phyloP scores from a whole-genome alignment of 2,797 vertebrate genomes.

The Phataginus tricuspis region DNA sequence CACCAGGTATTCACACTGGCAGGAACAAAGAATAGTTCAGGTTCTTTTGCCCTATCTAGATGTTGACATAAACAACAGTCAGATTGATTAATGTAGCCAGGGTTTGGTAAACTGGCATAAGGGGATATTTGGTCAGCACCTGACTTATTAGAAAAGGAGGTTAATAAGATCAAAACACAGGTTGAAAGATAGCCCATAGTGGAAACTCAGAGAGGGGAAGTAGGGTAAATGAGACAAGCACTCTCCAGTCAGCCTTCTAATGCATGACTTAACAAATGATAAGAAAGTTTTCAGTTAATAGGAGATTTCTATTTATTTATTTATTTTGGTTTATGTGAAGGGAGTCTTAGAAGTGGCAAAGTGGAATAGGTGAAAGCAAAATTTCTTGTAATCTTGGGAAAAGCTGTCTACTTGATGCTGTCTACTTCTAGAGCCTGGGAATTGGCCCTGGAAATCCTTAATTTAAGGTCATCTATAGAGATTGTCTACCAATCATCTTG shows the following conservation, averaged over 20 bases:
- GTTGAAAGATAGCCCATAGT: background rate
- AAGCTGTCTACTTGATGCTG: background rate
- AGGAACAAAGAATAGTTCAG: background rate
- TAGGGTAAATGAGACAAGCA: background rate
- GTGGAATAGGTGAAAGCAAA: background rate
- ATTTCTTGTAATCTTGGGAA: background rate
- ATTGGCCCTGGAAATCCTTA: background rate
- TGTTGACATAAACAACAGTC: background rate
- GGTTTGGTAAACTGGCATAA: background rate
- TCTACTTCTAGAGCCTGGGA: background rate
- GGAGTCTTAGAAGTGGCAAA: background rate
- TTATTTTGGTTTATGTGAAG: background rate
- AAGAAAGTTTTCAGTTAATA: background rate
- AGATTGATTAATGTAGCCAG: background rate
- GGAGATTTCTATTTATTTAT: background rate
- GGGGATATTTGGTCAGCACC: background rate
- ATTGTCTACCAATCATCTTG: background rate
- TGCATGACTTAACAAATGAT: background rate
- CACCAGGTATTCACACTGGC: background rate
- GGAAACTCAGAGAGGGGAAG: background rate
- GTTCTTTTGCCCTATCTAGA: background rate
- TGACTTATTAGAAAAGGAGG: background rate
- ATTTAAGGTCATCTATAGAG: background rate
- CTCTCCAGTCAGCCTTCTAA: background rate
- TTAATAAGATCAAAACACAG: background rate